Conservation (phyloP, 2,888 invertebrate genomes). For the Luperina testacea region DNA sequence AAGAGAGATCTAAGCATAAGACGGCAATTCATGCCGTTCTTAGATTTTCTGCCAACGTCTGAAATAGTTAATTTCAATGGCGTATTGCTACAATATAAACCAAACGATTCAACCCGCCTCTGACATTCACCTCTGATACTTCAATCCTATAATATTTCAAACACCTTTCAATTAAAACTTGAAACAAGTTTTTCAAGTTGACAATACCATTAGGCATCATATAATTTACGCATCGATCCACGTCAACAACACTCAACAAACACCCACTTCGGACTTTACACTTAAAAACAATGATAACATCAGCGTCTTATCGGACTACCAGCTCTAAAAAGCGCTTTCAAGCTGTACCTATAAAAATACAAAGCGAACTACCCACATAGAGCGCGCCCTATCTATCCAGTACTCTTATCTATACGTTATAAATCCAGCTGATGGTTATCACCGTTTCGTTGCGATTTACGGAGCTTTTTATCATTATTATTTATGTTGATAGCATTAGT, state of each 20-base stretch:
- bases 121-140: not conserved
- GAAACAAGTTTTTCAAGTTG: not conserved
- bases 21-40: not conserved
- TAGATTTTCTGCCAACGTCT: not conserved
- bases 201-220: not conserved
- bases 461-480: conserved; percentile 62
- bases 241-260: not conserved
- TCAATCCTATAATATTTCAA: not conserved
- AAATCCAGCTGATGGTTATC: conserved; percentile 64
- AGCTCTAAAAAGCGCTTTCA: conserved; percentile 57
- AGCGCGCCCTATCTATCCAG: conserved; percentile 44
- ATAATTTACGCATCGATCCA: not conserved
- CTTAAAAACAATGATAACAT: conserved; percentile 46
- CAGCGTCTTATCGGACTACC: conserved; percentile 30
- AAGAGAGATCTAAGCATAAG: not conserved
- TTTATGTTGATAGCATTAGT: conserved; percentile 61
- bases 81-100: not conserved
- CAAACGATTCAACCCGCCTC: not conserved
- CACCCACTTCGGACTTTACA: conserved; percentile 16
- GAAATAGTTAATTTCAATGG: not conserved
- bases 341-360: conserved; percentile 54
- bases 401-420: conserved; percentile 57
- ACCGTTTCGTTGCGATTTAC: conserved; percentile 59
- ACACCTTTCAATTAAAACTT: not conserved
- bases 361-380: conserved; percentile 50